Evolutionary conservation across 2,113 vertebrate genomes (phyloP), one percentile per base, ranked within the genome.

Genomic region (Eulemur rufifrons): DNA sequence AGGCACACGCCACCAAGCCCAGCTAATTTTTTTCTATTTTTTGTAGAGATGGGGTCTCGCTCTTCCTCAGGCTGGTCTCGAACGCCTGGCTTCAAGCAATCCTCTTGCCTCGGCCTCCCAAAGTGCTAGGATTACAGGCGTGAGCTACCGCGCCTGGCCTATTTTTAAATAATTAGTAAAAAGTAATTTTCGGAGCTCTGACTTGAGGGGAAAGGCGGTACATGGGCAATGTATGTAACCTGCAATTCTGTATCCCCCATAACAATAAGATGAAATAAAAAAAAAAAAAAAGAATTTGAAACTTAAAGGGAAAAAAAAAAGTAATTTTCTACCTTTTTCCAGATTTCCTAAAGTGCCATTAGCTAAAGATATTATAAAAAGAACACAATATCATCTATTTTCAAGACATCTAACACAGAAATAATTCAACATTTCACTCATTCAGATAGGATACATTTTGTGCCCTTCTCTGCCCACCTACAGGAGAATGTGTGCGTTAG

Each of bases 361-460:
- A 14, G 56, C 14, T 25, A 97, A 89, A 95, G 63, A 66, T 78
- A 73, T 61, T 63, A 54, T 27, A 47, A 86, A 80, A 91, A 90
- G 13, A 89, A 76, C 6, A 78, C 6, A 86, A 14, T 23, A 69
- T 37, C 56, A 77, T 15, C n/a, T 85, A 17, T 71, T 88, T 95
- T 89, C 66, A 85, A 83, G 71, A 93, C 71, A 5, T 73, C 50
- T 76, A 61, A 74, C 29, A 56, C 0, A 59, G 32, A 39, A 69
- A 74, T 32, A 59, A 87, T 47, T 56, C 86, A 90, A 8, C n/a
- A 45, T 87, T 81, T 87, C 17, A 66, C 52, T 88, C 37, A 82
- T 18, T 42, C 23, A 42, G 3, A 47, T 11, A 27, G 15, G 47
- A 78, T 14, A 74, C 27, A 69, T 34, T 37, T 47, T 23, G 10